These are phyloP conservation scores for Beaufortia kweichowensis DNA, from an alignment of 2,113 vertebrate genomes.

Conservation along the genomic window DNA sequence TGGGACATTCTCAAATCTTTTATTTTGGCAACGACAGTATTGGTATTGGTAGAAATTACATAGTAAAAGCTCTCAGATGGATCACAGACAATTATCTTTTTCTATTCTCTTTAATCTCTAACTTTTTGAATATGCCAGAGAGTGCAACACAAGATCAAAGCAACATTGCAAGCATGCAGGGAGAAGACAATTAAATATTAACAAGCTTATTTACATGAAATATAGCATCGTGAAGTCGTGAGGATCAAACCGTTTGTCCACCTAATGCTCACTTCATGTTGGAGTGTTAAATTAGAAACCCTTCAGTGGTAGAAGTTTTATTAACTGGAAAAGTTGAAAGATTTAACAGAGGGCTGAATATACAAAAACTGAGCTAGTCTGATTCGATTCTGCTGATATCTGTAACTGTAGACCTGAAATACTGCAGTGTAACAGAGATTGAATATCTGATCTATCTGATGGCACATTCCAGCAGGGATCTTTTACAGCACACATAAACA, in stretches of 20 bases:
- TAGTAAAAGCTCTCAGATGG: not conserved
- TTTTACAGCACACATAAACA: not conserved
- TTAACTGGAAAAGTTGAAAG: no score
- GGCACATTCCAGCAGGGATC: conserved; percentile 8
- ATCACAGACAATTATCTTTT: conserved; percentile 4
- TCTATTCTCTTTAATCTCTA: conserved; percentile 17
- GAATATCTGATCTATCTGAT: conserved; percentile 8
- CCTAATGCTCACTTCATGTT: not conserved
- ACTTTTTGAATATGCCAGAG: not conserved
- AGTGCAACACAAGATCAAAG: conserved; percentile 8
- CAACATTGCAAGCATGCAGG: not conserved
- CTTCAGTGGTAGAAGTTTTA: not conserved
- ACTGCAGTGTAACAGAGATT: not conserved
- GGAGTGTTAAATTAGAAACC: not conserved
- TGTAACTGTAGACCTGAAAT: conserved; percentile 31
- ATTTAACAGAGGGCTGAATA: not conserved
- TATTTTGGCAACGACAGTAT: not conserved
- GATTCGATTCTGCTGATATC: conserved; percentile 5
- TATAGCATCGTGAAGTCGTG: not conserved
- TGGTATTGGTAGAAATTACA: not conserved
- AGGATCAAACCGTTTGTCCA: not conserved
- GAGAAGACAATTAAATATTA: not conserved
- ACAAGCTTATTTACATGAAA: not conserved
- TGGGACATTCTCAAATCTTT: conserved; percentile 12
- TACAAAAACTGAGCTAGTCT: not conserved